A percentile compares a stretch with the other conserved stretches of the same genome.
phyloP scores from a whole-genome alignment of 2,113 vertebrate species.

The Ailurus styani region DNA sequence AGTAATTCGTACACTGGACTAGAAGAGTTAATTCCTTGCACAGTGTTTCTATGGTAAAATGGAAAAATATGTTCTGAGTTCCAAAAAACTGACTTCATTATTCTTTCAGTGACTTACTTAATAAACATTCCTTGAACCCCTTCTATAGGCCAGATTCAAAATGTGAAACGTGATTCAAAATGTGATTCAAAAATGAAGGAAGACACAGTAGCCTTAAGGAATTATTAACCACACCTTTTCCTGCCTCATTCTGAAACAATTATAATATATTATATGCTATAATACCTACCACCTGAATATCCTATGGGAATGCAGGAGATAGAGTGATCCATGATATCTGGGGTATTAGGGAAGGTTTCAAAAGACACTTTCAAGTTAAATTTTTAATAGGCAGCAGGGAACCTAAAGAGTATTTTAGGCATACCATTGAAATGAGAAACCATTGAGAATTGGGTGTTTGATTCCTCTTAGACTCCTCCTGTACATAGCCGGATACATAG shows the following conservation, averaged over 20 bases:
- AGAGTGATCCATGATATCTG: background rate
- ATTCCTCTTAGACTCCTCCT: background rate
- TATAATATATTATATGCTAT: background rate
- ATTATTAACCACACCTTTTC: background rate
- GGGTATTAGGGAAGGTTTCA: background rate
- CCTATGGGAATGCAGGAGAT: background rate
- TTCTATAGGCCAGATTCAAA: background rate
- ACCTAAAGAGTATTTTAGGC: background rate
- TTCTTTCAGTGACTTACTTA: background rate
- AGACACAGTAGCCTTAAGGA: background rate
- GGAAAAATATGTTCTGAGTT: background rate
- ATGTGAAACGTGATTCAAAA: too few relatives aligned
- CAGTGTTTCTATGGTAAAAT: background rate
- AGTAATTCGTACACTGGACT: background rate
- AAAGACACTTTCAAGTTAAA: background rate
- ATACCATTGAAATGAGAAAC: background rate
- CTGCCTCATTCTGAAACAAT: background rate
- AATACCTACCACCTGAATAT: background rate
- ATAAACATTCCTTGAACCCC: background rate
- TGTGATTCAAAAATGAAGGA: background rate
- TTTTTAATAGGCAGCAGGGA: background rate
- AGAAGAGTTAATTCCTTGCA: background rate
- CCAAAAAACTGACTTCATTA: background rate
- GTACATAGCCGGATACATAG: background rate
- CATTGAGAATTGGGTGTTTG: background rate